A percentile compares a stretch with the other conserved stretches of the same genome.
phyloP scores from a whole-genome alignment of 2,797 vertebrate species.

The Pangasius mekongensis region DNA sequence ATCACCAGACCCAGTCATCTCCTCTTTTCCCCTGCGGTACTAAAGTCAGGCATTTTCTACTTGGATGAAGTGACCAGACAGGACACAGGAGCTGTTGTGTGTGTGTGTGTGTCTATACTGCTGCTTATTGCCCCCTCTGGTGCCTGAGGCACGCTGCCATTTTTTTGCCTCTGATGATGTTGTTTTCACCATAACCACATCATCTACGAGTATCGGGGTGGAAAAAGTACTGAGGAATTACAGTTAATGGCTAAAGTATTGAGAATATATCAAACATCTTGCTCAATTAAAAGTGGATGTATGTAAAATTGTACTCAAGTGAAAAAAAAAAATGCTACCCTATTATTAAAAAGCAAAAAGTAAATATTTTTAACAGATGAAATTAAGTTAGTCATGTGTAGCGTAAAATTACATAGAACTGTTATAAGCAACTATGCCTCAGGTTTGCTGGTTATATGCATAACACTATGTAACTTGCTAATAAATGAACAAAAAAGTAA shows the following conservation, averaged over 20 bases:
- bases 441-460: background rate
- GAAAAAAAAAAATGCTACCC: background rate
- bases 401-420: background rate
- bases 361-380: background rate
- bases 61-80: conserved; percentile 48
- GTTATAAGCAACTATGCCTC: background rate
- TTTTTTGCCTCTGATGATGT: conserved; percentile 16
- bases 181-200: background rate
- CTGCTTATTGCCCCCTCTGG: conserved; percentile 14
- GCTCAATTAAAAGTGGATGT: background rate
- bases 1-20: conserved; percentile 19
- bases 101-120: background rate
- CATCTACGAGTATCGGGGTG: background rate
- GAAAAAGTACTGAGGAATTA: background rate
- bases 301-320: background rate
- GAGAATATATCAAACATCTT: background rate
- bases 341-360: background rate
- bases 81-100: conserved; percentile 36
- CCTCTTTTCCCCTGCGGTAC: background rate
- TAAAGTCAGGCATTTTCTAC: conserved; percentile 9
- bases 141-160: background rate
- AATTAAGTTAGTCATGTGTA: background rate
- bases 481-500: background rate
- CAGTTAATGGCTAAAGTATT: no score
- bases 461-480: background rate